Percentiles rank a stretch among this genome's conserved stretches.
Conservation (phyloP, 2,797 vertebrate genomes). For the Oreortyx pictus region DNA sequence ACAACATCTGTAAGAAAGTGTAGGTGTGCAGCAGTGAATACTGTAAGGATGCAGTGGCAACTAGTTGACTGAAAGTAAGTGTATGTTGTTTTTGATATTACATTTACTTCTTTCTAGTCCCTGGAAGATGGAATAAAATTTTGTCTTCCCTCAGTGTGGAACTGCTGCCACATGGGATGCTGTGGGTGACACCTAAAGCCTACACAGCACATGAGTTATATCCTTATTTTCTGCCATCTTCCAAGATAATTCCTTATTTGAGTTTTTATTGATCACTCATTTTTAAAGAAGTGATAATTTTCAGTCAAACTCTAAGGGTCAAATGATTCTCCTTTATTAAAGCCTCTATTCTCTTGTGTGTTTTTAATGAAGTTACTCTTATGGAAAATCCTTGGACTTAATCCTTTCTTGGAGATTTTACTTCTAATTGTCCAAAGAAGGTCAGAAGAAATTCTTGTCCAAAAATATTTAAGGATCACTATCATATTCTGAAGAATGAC, state of each 20-base stretch:
- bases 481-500: neutral
- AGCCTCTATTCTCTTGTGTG: conserved; percentile 9
- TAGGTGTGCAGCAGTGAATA: neutral
- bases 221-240: neutral
- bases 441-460: neutral
- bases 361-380: conserved; percentile 47
- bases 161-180: neutral
- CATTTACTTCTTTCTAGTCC: neutral
- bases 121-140: neutral
- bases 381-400: neutral
- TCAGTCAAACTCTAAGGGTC: conserved; percentile 18
- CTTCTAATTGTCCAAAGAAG: neutral
- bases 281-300: conserved; percentile 49
- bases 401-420: conserved; percentile 21
- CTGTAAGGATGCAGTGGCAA: neutral
- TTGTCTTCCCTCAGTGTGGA: neutral
- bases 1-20: neutral
- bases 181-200: neutral
- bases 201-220: fast-evolving
- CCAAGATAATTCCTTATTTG: neutral
- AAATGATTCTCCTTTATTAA: conserved; percentile 1
- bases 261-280: conserved; percentile 34
- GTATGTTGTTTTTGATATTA: neutral
- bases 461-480: neutral
- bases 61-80: neutral